phyloP scores from a whole-genome alignment of 2,113 vertebrate species.

The Strix uralensis region DNA sequence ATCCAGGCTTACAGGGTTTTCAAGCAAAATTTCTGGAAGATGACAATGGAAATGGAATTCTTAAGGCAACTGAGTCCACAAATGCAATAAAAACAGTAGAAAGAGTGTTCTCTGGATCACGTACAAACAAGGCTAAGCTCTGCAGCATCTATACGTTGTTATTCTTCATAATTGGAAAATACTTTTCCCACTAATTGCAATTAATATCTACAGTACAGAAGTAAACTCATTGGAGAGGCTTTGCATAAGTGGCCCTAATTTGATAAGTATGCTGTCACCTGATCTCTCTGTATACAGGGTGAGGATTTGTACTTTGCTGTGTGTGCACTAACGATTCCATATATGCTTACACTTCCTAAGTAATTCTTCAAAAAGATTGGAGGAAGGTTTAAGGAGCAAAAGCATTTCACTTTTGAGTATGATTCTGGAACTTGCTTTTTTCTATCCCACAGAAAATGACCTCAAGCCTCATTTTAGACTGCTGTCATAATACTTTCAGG shows the following conservation, averaged over 20 bases:
- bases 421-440: not conserved
- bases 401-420: not conserved
- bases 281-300: not conserved
- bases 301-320: not conserved
- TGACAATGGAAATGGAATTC: not conserved
- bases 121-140: not conserved
- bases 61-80: not conserved
- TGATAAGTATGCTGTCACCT: not conserved
- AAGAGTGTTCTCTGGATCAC: not conserved
- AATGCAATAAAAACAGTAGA: not conserved
- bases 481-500: constrained; percentile 6
- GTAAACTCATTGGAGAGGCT: not conserved
- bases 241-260: not conserved
- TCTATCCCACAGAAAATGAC: not conserved
- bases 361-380: not conserved
- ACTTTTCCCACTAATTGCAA: not conserved
- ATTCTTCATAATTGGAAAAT: not conserved
- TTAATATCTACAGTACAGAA: not conserved
- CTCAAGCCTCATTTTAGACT: not conserved
- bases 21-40: not conserved
- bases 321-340: not conserved
- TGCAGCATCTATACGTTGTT: not conserved
- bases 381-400: not conserved
- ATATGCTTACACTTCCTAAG: not conserved
- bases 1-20: not conserved